Evolutionary conservation across 1,140 invertebrate species (phyloP), one percentile per base, ranked within the genome.

Genomic region (Limonius californicus): DNA sequence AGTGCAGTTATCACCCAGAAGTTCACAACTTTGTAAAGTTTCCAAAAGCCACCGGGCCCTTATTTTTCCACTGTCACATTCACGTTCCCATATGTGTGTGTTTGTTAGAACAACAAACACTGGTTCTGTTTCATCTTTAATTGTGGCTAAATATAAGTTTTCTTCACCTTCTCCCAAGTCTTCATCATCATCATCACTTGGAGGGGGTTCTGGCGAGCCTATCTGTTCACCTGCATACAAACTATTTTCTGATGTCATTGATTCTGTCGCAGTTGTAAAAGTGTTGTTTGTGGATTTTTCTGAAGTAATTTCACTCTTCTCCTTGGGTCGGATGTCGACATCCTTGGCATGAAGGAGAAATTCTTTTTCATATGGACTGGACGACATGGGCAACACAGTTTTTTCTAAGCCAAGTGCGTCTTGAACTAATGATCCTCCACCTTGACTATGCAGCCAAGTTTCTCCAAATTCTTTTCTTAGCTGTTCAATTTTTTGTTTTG

Each of bases 111-210:
- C 55, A 2, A 57, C 23, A 53, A 62, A 47, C 12, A 62, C 30
- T 15, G 55, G 54, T 12, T 57, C 47, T 2, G 15, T 27, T 14
- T 12, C 21, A n/a, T 20, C 55, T 53, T 62, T 62, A n/a, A 62
- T 35, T 4, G 19, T 57, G 15, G 45, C 61, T 12, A 57, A 15
- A 50, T 57, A 62, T 15, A 62, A 57, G 15, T 57, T 62, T n/a
- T 54, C 55, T 39, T 62, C 61, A n/a, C 61, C 55, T 47, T 54
- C 43, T 30, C 43, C 61, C 12, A 62, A 27, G n/a, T 57, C 60
- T 55, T 61, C 61, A 57, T 62, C 61, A 16, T 62, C 61, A 20
- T 19, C 18, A 9, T n/a, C 11, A 19, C 3, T 1, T 15, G 16
- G n/a, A n/a, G n/a, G n/a, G 8, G n/a, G 8, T 18, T 45, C 42